phyloP scores from a whole-genome alignment of 2,888 invertebrate genomes.

The Caenorhabditis sp. region DNA sequence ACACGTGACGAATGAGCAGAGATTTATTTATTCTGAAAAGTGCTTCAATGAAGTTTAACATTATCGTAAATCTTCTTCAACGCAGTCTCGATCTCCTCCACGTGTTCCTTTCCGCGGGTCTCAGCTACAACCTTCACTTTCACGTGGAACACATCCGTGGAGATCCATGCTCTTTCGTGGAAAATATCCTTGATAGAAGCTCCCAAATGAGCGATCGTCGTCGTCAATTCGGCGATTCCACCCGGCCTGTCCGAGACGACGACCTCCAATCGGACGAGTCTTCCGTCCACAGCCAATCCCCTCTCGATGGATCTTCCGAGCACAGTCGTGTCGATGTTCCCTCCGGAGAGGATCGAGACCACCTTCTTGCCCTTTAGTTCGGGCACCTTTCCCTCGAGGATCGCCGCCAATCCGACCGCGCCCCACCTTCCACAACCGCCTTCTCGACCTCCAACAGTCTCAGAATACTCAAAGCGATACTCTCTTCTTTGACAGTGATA shows the following conservation, averaged over 20 bases:
- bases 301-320: conserved; percentile 80
- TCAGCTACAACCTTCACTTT: conserved; percentile 87
- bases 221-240: conserved; percentile 81
- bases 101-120: conserved; percentile 88
- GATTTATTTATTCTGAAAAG: not conserved
- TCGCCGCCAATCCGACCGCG: conserved; percentile 89
- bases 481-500: conserved; percentile 80
- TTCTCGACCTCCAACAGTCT: conserved; percentile 80
- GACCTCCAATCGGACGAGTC: conserved; percentile 80
- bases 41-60: conserved; percentile 50
- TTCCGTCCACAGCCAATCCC: conserved; percentile 81
- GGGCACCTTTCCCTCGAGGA: conserved; percentile 87
- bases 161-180: conserved; percentile 95
- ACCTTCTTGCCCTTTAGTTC: conserved; percentile 86
- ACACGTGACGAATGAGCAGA: conserved; percentile 21
- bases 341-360: conserved; percentile 81
- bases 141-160: conserved; percentile 88
- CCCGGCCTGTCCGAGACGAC: conserved; percentile 82
- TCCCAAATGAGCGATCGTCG: conserved; percentile 80
- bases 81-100: conserved; percentile 83
- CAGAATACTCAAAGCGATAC: conserved; percentile 81
- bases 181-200: conserved; percentile 91
- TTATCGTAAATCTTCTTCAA: conserved; percentile 79
- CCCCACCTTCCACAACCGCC: conserved; percentile 94
- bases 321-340: conserved; percentile 82